phyloP scores from a whole-genome alignment of 2,797 vertebrate genomes.

The Syngnathus acus region DNA sequence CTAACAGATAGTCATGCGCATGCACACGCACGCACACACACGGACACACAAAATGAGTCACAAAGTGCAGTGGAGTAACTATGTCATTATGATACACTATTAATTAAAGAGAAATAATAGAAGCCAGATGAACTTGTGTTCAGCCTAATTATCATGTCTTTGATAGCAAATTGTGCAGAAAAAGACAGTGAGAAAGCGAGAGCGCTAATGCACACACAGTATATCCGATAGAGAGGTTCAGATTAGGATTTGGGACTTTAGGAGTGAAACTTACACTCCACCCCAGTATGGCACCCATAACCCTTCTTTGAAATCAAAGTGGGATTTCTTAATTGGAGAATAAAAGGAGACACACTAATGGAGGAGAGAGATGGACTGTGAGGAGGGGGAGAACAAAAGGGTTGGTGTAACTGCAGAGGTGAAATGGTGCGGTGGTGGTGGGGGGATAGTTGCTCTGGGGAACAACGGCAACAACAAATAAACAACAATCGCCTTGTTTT shows the following conservation, averaged over 20 bases:
- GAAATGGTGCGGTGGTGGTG: slow-evolving; percentile 8
- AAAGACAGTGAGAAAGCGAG: slow-evolving; percentile 24
- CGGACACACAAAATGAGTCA: slow-evolving; percentile 22
- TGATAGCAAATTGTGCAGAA: slow-evolving; percentile 66
- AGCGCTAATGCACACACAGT: not conserved
- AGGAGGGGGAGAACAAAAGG: slow-evolving; percentile 15
- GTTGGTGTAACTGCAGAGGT: slow-evolving; percentile 38
- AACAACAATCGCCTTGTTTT: slow-evolving; percentile 64
- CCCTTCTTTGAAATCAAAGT: slow-evolving; percentile 68
- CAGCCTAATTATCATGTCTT: slow-evolving; percentile 77
- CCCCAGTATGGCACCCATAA: slow-evolving; percentile 57
- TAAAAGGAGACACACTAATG: slow-evolving; percentile 17
- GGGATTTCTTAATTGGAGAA: slow-evolving; percentile 61
- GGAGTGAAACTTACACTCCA: slow-evolving; percentile 41
- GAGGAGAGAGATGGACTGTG: slow-evolving; percentile 29
- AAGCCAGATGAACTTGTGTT: slow-evolving; percentile 68
- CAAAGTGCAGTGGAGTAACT: slow-evolving; percentile 44
- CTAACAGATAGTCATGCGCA: slow-evolving; percentile 43
- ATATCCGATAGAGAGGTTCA: slow-evolving; percentile 29
- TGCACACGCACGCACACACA: slow-evolving; percentile 14
- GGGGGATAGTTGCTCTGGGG: slow-evolving; percentile 56
- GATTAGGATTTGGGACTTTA: slow-evolving; percentile 50
- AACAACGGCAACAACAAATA: slow-evolving; percentile 59
- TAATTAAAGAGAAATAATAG: slow-evolving; percentile 74
- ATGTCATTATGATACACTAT: slow-evolving; percentile 66